Conservation (phyloP, 2,888 invertebrate species). For the Antitype chi region DNA sequence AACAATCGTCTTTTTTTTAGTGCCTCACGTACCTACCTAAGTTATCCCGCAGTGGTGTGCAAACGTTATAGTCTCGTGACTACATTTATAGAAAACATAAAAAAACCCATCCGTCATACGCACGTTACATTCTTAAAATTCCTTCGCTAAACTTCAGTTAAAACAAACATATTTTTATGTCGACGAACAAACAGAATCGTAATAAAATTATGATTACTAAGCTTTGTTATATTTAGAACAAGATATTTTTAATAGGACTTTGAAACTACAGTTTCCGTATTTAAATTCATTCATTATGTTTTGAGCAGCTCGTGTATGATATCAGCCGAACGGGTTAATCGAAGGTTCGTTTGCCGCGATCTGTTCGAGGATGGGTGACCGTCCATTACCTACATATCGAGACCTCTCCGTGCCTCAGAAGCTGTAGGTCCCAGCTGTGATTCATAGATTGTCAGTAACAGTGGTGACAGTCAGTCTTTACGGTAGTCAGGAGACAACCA, state of each 20-base stretch:
- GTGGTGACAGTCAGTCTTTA: no score
- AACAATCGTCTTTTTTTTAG: no score
- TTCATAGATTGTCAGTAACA: no score
- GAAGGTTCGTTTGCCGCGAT: not conserved
- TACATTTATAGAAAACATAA: constrained; percentile 14
- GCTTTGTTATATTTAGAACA: constrained; percentile 9
- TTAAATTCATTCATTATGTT: not conserved
- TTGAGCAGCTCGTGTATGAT: not conserved
- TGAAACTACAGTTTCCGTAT: not conserved
- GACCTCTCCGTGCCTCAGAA: not conserved
- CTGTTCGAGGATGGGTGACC: not conserved
- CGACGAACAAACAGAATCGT: constrained; percentile 43
- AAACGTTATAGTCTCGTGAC: not conserved
- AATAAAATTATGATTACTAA: constrained; percentile 44
- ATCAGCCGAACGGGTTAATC: not conserved
- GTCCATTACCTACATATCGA: not conserved
- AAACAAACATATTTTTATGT: constrained; percentile 59
- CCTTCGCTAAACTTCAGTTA: constrained; percentile 48
- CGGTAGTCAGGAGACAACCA: no score
- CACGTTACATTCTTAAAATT: constrained; percentile 49
- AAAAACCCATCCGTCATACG: constrained; percentile 38
- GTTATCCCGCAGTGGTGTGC: not conserved
- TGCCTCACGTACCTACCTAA: not conserved
- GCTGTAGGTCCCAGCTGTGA: no score
- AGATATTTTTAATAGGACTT: constrained; percentile 11